Conservation (phyloP, 2,888 invertebrate genomes). For the Mechanitis messenoides region DNA sequence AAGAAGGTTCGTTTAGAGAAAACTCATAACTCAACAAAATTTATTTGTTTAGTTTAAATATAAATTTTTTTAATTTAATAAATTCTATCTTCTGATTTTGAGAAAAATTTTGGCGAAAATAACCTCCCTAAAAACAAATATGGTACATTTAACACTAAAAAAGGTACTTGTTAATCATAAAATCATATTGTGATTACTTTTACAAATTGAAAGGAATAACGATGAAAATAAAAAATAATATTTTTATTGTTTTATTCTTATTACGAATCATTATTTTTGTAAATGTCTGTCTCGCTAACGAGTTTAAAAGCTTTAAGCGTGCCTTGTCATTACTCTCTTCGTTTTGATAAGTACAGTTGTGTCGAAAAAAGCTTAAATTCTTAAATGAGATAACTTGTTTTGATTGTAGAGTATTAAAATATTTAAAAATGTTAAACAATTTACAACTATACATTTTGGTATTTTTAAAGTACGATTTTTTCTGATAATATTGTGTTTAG, state of each 20-base stretch:
- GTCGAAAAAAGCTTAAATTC: slow-evolving; percentile 7
- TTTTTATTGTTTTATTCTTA: slow-evolving; percentile 6
- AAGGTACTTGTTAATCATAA: neutral
- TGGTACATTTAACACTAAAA: neutral
- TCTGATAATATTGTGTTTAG: too few relatives aligned
- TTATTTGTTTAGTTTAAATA: neutral
- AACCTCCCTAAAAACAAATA: neutral
- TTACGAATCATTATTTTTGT: slow-evolving; percentile 11
- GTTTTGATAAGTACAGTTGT: slow-evolving; percentile 26
- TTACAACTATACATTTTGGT: too few relatives aligned
- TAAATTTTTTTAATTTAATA: too few relatives aligned
- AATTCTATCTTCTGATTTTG: too few relatives aligned
- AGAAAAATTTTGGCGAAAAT: neutral
- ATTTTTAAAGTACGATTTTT: too few relatives aligned
- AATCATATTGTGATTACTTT: too few relatives aligned
- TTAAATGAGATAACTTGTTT: slow-evolving; percentile 6
- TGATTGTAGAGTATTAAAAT: too few relatives aligned
- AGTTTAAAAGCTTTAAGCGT: slow-evolving; percentile 31
- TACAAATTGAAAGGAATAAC: too few relatives aligned
- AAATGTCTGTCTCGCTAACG: slow-evolving; percentile 28
- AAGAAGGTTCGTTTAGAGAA: slow-evolving; percentile 15
- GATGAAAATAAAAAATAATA: too few relatives aligned
- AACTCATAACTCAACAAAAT: neutral
- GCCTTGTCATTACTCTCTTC: slow-evolving; percentile 28
- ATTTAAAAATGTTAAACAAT: too few relatives aligned